Evolutionary conservation across 2,888 invertebrate species (phyloP).

Genomic region (Molanna angustata): DNA sequence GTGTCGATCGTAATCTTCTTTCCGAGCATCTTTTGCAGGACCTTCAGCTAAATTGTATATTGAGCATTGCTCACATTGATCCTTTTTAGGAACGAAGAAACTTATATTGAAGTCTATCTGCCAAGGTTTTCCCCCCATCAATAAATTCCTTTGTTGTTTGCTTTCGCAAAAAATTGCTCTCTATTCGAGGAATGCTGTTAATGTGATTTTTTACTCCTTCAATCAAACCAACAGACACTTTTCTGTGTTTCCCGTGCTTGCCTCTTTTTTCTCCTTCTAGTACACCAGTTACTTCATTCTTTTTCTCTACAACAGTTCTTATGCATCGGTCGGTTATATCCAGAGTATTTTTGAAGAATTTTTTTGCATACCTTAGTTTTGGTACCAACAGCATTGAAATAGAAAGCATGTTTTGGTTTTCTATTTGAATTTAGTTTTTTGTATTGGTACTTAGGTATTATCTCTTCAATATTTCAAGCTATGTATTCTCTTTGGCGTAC

Average conservation of each 20-base stretch:
- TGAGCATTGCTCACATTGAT: background rate
- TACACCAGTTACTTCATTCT: background rate
- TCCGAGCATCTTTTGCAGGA: background rate
- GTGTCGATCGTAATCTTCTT: background rate
- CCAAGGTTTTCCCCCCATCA: background rate
- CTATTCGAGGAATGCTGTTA: background rate
- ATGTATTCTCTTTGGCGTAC: background rate
- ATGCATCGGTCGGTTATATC: background rate
- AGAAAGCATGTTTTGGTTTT: background rate
- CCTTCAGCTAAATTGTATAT: background rate
- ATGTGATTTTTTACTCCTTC: background rate
- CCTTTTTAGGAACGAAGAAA: conserved; percentile 1
- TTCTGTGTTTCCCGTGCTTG: background rate
- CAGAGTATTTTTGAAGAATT: background rate
- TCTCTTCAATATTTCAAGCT: background rate
- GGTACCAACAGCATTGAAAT: background rate
- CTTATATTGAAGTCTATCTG: background rate
- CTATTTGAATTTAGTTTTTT: background rate
- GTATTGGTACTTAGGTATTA: background rate
- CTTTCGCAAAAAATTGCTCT: background rate
- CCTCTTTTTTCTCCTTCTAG: conserved; percentile 1
- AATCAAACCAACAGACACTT: background rate
- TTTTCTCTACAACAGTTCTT: background rate
- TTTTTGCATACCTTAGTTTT: background rate
- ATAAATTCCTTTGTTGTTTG: background rate